Percentiles rank a stretch among this genome's conserved stretches.
phyloP scores from a whole-genome alignment of 2,888 invertebrate genomes.

The Chymomyza amoena region DNA sequence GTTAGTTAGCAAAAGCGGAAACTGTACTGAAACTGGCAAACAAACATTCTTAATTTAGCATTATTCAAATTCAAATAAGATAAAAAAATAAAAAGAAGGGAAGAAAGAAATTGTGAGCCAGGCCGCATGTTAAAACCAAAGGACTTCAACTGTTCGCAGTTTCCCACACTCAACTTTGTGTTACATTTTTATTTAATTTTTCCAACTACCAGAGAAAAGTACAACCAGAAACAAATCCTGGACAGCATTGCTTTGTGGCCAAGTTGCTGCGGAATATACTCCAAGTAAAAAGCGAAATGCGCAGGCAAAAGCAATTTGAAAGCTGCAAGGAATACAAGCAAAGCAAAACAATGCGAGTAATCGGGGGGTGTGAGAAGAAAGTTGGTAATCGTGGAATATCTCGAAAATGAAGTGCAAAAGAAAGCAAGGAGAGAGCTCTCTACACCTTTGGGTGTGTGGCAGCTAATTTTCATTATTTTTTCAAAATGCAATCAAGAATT shows the following conservation, averaged over 20 bases:
- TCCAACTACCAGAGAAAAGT: slow-evolving; percentile 51
- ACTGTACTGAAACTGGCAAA: slow-evolving; percentile 16
- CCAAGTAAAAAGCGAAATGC: slow-evolving; percentile 49
- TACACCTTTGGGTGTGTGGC: slow-evolving; percentile 52
- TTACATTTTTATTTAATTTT: slow-evolving; percentile 71
- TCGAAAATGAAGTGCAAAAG: slow-evolving; percentile 45
- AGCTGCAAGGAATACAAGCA: slow-evolving; percentile 71
- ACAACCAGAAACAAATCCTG: slow-evolving; percentile 18
- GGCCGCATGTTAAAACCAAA: slow-evolving; percentile 15
- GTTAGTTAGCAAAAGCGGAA: background rate
- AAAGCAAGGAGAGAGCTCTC: slow-evolving; percentile 39
- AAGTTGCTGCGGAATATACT: background rate
- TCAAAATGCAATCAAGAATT: slow-evolving; percentile 69
- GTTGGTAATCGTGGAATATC: slow-evolving; percentile 34
- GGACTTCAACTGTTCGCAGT: background rate
- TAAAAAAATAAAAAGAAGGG: slow-evolving; percentile 27
- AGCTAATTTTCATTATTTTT: slow-evolving; percentile 71
- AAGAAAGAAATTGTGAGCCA: slow-evolving; percentile 12
- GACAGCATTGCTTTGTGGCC: slow-evolving; percentile 49
- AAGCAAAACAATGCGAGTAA: slow-evolving; percentile 61
- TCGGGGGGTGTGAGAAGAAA: slow-evolving; percentile 5
- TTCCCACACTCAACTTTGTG: slow-evolving; percentile 56
- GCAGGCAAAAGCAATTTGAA: slow-evolving; percentile 69
- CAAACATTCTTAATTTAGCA: slow-evolving; percentile 69
- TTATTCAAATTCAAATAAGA: slow-evolving; percentile 69